phyloP scores from a whole-genome alignment of 2,888 invertebrate genomes.

The Lithophane socia region DNA sequence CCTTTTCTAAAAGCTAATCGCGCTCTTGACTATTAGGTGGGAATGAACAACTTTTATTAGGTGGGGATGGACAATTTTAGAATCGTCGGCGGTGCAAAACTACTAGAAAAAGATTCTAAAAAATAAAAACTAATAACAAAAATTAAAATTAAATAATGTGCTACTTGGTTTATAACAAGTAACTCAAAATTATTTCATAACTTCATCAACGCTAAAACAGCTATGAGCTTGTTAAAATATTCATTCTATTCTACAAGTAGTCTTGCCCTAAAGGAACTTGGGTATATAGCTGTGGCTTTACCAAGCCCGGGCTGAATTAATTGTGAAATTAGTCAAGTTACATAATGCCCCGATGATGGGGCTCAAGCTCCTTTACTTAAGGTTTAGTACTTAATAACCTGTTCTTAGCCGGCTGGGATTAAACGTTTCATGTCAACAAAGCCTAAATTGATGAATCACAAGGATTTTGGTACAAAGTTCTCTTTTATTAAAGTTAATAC shows the following conservation, averaged over 20 bases:
- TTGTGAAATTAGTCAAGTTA: constrained; percentile 73
- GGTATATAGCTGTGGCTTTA: constrained; percentile 65
- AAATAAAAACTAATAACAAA: too few relatives aligned
- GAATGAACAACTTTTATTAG: too few relatives aligned
- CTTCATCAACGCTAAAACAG: constrained; percentile 22
- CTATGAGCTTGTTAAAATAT: constrained; percentile 47
- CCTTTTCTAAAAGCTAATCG: neutral
- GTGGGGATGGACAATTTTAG: too few relatives aligned
- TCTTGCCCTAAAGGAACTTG: constrained; percentile 45
- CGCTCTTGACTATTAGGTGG: neutral
- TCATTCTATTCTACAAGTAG: constrained; percentile 43
- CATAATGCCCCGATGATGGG: constrained; percentile 66
- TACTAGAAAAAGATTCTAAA: too few relatives aligned
- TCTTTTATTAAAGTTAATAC: constrained; percentile 29
- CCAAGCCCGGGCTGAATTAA: constrained; percentile 69
- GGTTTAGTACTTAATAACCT: constrained; percentile 77
- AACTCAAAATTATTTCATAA: constrained; percentile 12
- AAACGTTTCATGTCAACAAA: constrained; percentile 66
- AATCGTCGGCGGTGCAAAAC: too few relatives aligned
- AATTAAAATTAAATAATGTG: too few relatives aligned
- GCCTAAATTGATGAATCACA: constrained; percentile 59
- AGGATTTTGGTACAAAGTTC: constrained; percentile 42
- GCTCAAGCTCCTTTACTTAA: constrained; percentile 70
- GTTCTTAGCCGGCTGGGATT: constrained; percentile 69
- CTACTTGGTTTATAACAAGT: neutral